phyloP scores from a whole-genome alignment of 2,888 invertebrate species.

The Andrena dorsata region DNA sequence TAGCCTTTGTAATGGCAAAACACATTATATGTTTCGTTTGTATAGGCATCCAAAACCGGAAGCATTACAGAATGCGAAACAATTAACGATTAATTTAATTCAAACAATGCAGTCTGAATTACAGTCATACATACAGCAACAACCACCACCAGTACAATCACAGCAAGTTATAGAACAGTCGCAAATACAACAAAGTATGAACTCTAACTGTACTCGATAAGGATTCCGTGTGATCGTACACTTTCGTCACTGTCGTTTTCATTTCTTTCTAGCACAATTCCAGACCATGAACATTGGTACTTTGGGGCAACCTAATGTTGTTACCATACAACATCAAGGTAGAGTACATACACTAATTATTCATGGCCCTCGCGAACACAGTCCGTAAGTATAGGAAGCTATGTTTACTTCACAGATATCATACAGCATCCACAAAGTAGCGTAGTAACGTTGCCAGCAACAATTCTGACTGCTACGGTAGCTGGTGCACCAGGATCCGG shows the following conservation, averaged over 20 bases:
- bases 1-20: slow-evolving; percentile 10
- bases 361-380: slow-evolving; percentile 24
- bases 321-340: slow-evolving; percentile 84
- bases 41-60: slow-evolving; percentile 89
- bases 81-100: slow-evolving; percentile 91
- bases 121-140: slow-evolving; percentile 85
- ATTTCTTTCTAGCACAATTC: slow-evolving; percentile 80
- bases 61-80: slow-evolving; percentile 90
- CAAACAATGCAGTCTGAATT: slow-evolving; percentile 90
- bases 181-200: slow-evolving; percentile 82
- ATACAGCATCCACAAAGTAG: slow-evolving; percentile 83
- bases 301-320: slow-evolving; percentile 83
- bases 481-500: slow-evolving; percentile 80
- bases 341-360: slow-evolving; percentile 39
- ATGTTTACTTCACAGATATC: slow-evolving; percentile 76
- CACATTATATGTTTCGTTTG: slow-evolving; percentile 50
- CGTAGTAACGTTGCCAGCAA: slow-evolving; percentile 82
- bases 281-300: slow-evolving; percentile 84
- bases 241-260: slow-evolving; percentile 36
- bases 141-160: slow-evolving; percentile 83
- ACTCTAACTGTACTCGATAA: slow-evolving; percentile 33
- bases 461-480: slow-evolving; percentile 83
- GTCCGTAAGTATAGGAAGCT: slow-evolving; percentile 35
- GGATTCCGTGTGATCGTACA: slow-evolving; percentile 19
- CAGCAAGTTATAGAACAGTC: slow-evolving; percentile 84